Conservation (phyloP, 2,797 vertebrate species). For the Danio albolineatus region DNA sequence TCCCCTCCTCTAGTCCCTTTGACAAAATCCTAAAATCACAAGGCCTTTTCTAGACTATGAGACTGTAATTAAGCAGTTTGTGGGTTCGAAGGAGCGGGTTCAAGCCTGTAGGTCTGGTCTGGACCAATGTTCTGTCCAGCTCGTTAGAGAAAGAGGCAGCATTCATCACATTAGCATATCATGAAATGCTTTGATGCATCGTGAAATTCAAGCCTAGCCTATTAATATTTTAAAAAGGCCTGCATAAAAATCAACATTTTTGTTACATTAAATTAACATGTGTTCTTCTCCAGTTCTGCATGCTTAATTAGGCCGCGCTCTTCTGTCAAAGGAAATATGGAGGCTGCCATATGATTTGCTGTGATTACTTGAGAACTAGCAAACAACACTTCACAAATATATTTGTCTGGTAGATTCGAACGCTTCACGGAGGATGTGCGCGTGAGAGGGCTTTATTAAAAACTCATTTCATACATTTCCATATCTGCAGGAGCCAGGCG, state of each 20-base stretch:
- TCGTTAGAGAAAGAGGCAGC: slow-evolving; percentile 77
- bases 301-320: slow-evolving; percentile 80
- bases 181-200: slow-evolving; percentile 84
- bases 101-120: slow-evolving; percentile 56
- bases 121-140: slow-evolving; percentile 75
- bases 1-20: slow-evolving; percentile 10
- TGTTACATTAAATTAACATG: slow-evolving; percentile 90
- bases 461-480: slow-evolving; percentile 44
- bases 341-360: slow-evolving; percentile 67
- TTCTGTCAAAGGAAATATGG: slow-evolving; percentile 70
- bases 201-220: slow-evolving; percentile 82
- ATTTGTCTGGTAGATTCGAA: slow-evolving; percentile 66
- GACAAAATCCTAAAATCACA: slow-evolving; percentile 51
- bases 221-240: slow-evolving; percentile 87
- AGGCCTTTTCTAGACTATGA: slow-evolving; percentile 56
- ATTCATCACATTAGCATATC: slow-evolving; percentile 79
- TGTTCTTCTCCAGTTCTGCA: slow-evolving; percentile 84
- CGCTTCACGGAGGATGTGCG: slow-evolving; percentile 43
- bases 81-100: slow-evolving; percentile 39
- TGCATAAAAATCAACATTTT: slow-evolving; percentile 88
- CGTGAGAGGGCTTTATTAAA: slow-evolving; percentile 46
- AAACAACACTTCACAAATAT: slow-evolving; percentile 71
- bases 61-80: slow-evolving; percentile 52
- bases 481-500: slow-evolving; percentile 40
- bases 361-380: slow-evolving; percentile 71